Percentiles rank a stretch among this genome's conserved stretches.
These are phyloP conservation scores for Agriotes lineatus DNA, from an alignment of 2,888 invertebrate species.

Conservation along the genomic window DNA sequence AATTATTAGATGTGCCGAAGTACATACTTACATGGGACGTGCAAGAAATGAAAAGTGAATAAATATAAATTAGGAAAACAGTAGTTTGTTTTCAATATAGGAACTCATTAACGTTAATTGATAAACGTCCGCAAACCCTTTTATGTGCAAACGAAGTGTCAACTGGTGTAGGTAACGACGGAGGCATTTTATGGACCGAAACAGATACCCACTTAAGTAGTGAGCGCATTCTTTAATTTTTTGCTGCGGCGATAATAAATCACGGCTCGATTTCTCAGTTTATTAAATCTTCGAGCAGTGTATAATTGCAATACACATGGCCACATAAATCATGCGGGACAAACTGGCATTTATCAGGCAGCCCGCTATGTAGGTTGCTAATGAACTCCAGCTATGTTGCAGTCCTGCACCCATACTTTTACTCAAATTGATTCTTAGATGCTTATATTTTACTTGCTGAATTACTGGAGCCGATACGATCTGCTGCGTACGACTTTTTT, in stretches of 20 bases:
- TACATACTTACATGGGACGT: too few relatives aligned
- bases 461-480: slow-evolving; percentile 24
- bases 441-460: slow-evolving; percentile 32
- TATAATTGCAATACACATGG: slow-evolving; percentile 64
- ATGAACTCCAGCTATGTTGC: slow-evolving; percentile 53
- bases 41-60: too few relatives aligned
- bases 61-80: too few relatives aligned
- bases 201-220: slow-evolving; percentile 56
- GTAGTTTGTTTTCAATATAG: too few relatives aligned
- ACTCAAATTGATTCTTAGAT: slow-evolving; percentile 36
- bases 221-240: slow-evolving; percentile 53
- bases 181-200: slow-evolving; percentile 57
- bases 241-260: slow-evolving; percentile 54
- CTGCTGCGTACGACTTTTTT: slow-evolving; percentile 1
- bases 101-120: too few relatives aligned
- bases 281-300: slow-evolving; percentile 64
- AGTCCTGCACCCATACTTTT: slow-evolving; percentile 43
- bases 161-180: too few relatives aligned
- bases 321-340: slow-evolving; percentile 61
- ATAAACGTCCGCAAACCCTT: too few relatives aligned
- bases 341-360: slow-evolving; percentile 60
- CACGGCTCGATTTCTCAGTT: slow-evolving; percentile 64
- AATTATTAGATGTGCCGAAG: too few relatives aligned
- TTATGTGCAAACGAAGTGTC: too few relatives aligned
- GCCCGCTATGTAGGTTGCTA: slow-evolving; percentile 56